Conservation (phyloP, 2,797 vertebrate species). For the Myotis pilosus region DNA sequence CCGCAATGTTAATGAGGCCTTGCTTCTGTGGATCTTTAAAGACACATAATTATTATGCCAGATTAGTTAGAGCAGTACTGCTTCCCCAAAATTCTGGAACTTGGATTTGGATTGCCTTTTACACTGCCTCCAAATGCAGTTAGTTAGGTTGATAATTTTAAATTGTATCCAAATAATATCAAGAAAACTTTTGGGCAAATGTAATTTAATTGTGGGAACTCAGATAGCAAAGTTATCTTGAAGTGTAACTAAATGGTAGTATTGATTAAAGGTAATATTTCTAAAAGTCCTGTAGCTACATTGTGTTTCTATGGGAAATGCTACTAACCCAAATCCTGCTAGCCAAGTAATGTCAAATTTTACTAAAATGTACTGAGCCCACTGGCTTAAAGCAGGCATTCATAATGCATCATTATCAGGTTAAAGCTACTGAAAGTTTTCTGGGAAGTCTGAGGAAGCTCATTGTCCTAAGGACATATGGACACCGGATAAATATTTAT, state of each 20-base stretch:
- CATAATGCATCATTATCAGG: slow-evolving; percentile 30
- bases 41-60: background rate
- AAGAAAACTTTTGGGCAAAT: slow-evolving; percentile 58
- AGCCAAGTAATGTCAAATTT: slow-evolving; percentile 67
- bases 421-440: slow-evolving; percentile 53
- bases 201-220: slow-evolving; percentile 64
- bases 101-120: background rate
- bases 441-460: background rate
- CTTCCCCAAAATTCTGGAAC: background rate
- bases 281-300: slow-evolving; percentile 68
- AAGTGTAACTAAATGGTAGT: slow-evolving; percentile 68
- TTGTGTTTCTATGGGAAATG: slow-evolving; percentile 23
- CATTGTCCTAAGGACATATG: slow-evolving; percentile 15
- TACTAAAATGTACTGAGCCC: background rate
- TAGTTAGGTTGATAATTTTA: background rate
- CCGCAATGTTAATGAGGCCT: background rate
- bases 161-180: slow-evolving; percentile 25
- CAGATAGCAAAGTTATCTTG: slow-evolving; percentile 72
- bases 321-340: slow-evolving; percentile 63
- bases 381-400: background rate
- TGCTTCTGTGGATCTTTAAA: background rate
- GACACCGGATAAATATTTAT: background rate
- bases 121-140: background rate
- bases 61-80: background rate
- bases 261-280: slow-evolving; percentile 73